Conservation (phyloP, 2,888 invertebrate species). For the Cotesia congregata region DNA sequence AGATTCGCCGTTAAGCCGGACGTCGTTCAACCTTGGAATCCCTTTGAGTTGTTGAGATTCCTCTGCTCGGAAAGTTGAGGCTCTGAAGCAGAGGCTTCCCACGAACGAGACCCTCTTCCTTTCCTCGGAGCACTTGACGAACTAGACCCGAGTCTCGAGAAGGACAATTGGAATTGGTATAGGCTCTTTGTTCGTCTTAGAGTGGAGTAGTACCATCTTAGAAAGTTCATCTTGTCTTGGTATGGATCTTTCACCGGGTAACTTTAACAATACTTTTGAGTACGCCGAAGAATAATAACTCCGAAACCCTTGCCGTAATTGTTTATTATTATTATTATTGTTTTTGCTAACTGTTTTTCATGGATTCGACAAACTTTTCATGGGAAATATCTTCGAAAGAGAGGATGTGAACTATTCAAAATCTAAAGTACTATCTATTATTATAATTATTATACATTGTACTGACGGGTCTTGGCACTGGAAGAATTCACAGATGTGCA, state of each 20-base stretch:
- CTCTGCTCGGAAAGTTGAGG: constrained; percentile 17
- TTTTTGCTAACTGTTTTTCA: background rate
- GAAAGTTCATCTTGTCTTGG: constrained; percentile 19
- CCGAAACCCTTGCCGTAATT: background rate
- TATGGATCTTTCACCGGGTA: background rate
- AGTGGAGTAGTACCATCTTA: constrained; percentile 10
- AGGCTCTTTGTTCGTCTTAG: constrained; percentile 20
- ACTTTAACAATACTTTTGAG: too few relatives aligned
- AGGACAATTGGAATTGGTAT: constrained; percentile 16
- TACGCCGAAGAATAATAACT: too few relatives aligned
- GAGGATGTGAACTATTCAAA: constrained; percentile 20
- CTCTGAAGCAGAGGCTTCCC: constrained; percentile 36
- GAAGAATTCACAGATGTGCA: constrained; percentile 71
- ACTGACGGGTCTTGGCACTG: constrained; percentile 71
- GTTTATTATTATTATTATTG: constrained; percentile 1
- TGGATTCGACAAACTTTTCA: constrained; percentile 5
- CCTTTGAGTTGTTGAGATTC: constrained; percentile 47
- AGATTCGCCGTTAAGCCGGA: constrained; percentile 31
- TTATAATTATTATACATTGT: constrained; percentile 31
- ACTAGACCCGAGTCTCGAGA: background rate
- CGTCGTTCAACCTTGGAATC: constrained; percentile 44
- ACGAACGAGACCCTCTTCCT: constrained; percentile 40
- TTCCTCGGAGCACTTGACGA: constrained; percentile 16
- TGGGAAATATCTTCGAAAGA: constrained; percentile 21
- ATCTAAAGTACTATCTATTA: too few relatives aligned